A percentile compares a stretch with the other conserved stretches of the same genome.
Conservation (phyloP, 2,888 invertebrate species). For the Sepioteuthis lessoniana region DNA sequence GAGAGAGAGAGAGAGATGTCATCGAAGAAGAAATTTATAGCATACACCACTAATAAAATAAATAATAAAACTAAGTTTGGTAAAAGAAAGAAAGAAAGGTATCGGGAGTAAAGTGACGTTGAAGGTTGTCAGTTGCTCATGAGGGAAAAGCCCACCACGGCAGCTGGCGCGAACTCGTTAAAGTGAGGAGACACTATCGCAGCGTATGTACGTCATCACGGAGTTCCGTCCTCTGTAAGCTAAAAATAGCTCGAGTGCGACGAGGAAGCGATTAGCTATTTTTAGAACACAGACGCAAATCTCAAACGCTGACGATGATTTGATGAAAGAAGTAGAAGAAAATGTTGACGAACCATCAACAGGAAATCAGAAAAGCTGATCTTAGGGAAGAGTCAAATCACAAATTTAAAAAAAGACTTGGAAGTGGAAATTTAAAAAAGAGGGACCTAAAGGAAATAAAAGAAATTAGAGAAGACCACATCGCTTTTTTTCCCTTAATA, state of each 20-base stretch:
- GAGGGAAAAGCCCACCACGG: background rate
- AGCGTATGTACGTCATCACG: background rate
- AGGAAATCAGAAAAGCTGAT: background rate
- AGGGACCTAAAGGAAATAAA: background rate
- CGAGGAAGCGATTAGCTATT: background rate
- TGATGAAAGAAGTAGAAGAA: too few relatives aligned
- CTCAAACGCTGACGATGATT: background rate
- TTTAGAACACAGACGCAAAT: background rate
- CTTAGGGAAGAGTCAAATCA: background rate
- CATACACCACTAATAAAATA: background rate
- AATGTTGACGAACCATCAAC: too few relatives aligned
- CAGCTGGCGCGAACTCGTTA: background rate
- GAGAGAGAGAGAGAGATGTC: conserved; percentile 42
- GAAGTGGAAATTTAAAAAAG: background rate
- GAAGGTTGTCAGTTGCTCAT: background rate
- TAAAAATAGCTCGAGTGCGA: background rate
- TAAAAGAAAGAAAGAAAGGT: too few relatives aligned
- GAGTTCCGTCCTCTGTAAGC: background rate
- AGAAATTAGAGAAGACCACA: background rate
- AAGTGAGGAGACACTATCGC: background rate
- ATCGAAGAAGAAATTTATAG: too few relatives aligned
- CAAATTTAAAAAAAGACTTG: background rate
- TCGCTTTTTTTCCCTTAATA: too few relatives aligned
- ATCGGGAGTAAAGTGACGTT: background rate
- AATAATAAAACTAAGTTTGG: too few relatives aligned